Base-by-base conservation (phyloP, 2,113 vertebrate species). In the Rhabdornis inornatus region DNA sequence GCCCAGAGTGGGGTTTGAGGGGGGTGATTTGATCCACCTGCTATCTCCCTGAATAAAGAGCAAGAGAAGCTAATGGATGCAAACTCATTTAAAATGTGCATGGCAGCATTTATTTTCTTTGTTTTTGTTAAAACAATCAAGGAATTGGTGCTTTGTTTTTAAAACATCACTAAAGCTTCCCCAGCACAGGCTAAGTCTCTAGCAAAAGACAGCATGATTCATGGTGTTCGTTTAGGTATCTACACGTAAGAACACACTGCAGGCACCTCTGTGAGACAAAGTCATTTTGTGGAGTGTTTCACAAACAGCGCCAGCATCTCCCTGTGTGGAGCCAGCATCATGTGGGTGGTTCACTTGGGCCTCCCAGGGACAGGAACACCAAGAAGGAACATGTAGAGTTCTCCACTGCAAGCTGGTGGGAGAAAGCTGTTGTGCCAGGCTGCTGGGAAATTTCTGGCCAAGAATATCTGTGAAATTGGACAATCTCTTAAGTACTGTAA, bases 131-230 rank as follows among this genome's bases (percentile, higher is more conserved):
- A 90, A 90, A 9, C 4, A 37, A 13, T 20, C 12, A 50, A 83
- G 45, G 23, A 74, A 59, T 2, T 14, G 4, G 11, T 50, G 39
- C 12, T 89, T 63, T 35, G 30, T 64, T 65, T 42, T 63, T 45
- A 47, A 72, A 88, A 35, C 22, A 76, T 37, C 16, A 27, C 35
- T 65, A 42, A 57, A 88, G 13, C 19, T 55, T 55, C 42, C 31
- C 16, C 28, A 64, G n/a, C 8, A 21, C 17, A 33, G 23, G 56
- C n/a, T 31, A 11, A 24, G 5, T 13, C 57, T 68, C 45, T 33
- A 69, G 24, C 23, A 82, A 28, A 52, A 49, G 47, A 13, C 25
- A 33, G 14, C 0, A 0, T n/a, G 44, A 44, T 33, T 15, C 5
- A 10, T 4, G 24, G 22, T 33, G 45, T 9, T 89, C 4, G 0